Base-by-base conservation (phyloP, 2,113 vertebrate genomes). In the Athene noctua region DNA sequence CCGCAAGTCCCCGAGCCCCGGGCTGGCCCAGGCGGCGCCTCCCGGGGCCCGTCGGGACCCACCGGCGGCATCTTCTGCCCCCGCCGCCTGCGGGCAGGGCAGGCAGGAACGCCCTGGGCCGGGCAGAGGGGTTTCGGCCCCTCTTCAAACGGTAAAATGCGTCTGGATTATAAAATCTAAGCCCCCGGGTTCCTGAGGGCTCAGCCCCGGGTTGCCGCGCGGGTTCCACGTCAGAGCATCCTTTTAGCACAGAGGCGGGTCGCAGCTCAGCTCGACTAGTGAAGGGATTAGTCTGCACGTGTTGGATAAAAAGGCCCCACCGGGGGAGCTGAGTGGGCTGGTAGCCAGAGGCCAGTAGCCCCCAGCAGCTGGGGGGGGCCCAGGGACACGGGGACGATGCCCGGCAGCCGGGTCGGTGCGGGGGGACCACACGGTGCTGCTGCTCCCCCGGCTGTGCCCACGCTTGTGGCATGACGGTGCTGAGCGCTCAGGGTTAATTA, bases 171-270 rank as follows among this genome's bases (percentile, higher is more conserved):
- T n/a, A 81, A 80, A 82, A 58, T 78, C 75, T 32, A 61, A 96
- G 92, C 91, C 96, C 89, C 95, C 38, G 94, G 96, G 82, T 91
- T 95, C 91, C 92, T 71, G 90, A 91, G 84, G 97, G 96, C 93
- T 75, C n/a, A n/a, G n/a, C n/a, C n/a, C n/a, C n/a, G n/a, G n/a
- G n/a, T n/a, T n/a, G n/a, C n/a, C n/a, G n/a, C n/a, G n/a, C n/a
- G n/a, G n/a, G n/a, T n/a, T n/a, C n/a, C n/a, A n/a, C n/a, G n/a
- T n/a, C n/a, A n/a, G n/a, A n/a, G n/a, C n/a, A 94, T 68, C 97
- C 95, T 96, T 94, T 96, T 96, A 94, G 87, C 93, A 92, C 89
- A 96, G 90, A 90, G n/a, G n/a, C n/a, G n/a, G n/a, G n/a, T n/a
- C n/a, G n/a, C n/a, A n/a, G n/a, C n/a, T n/a, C n/a, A n/a, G n/a